phyloP scores from a whole-genome alignment of 2,113 vertebrate genomes.

The Pachycephala philippinensis region DNA sequence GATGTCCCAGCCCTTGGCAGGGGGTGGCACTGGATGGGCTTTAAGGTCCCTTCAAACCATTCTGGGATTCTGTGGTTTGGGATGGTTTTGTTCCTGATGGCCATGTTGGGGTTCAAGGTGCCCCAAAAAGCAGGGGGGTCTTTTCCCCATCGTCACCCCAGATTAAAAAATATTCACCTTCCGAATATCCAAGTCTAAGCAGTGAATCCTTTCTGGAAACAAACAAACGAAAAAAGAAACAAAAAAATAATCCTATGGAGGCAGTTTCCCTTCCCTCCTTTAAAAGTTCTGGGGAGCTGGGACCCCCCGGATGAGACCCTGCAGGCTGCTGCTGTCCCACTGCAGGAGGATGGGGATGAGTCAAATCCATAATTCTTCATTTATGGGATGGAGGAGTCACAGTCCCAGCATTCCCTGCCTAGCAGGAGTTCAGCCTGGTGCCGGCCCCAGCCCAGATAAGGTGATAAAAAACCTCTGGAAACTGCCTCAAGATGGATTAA shows the following conservation, averaged over 20 bases:
- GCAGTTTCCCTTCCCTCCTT: neutral
- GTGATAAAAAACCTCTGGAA: neutral
- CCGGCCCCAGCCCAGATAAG: neutral
- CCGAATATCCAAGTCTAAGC: neutral
- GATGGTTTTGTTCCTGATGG: neutral
- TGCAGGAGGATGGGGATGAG: neutral
- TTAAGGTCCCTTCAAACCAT: neutral
- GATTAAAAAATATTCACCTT: neutral
- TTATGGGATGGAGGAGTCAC: neutral
- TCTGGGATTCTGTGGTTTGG: neutral
- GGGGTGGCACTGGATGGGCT: accelerated
- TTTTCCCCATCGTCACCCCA: neutral
- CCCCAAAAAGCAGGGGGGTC: neutral
- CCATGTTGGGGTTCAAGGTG: neutral
- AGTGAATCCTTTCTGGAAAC: neutral
- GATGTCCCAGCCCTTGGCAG: neutral
- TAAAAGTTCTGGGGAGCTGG: neutral
- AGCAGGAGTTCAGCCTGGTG: neutral
- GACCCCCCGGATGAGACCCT: neutral
- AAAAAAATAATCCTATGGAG: neutral
- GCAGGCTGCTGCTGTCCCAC: neutral
- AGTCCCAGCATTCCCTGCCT: neutral
- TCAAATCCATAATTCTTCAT: neutral
- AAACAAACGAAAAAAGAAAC: no score
- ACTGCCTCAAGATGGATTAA: neutral